A percentile compares a stretch with the other conserved stretches of the same genome.
Conservation (phyloP, 2,888 invertebrate species). For the Ypsolopha scabrella region DNA sequence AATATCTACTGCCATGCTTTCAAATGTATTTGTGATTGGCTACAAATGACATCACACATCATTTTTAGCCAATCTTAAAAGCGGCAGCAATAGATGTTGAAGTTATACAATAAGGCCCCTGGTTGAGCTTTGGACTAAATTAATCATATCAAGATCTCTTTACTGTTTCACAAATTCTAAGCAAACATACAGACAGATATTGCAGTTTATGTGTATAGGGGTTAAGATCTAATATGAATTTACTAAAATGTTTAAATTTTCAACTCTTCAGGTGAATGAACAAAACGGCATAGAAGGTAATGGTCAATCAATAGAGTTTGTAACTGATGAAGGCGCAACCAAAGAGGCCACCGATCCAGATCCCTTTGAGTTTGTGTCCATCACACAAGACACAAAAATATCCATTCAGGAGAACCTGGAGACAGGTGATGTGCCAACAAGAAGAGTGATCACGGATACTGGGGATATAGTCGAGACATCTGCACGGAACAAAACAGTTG, state of each 20-base stretch:
- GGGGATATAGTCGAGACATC: constrained; percentile 46
- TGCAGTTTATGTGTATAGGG: too few relatives aligned
- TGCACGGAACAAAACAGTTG: background rate
- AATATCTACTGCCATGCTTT: too few relatives aligned
- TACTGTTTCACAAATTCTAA: too few relatives aligned
- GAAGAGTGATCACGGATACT: constrained; percentile 46
- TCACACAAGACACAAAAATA: background rate
- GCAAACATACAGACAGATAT: too few relatives aligned
- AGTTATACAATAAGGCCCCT: background rate
- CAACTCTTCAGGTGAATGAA: background rate
- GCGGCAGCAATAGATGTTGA: too few relatives aligned
- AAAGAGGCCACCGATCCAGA: too few relatives aligned
- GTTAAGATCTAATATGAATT: too few relatives aligned
- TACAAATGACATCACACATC: too few relatives aligned
- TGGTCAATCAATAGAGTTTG: constrained; percentile 31
- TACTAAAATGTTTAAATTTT: too few relatives aligned
- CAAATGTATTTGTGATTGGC: too few relatives aligned
- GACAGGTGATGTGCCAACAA: background rate
- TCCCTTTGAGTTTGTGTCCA: constrained; percentile 12
- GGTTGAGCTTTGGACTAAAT: background rate
- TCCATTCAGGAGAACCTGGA: background rate
- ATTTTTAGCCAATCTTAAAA: too few relatives aligned
- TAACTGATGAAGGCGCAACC: background rate
- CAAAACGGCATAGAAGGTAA: constrained; percentile 2
- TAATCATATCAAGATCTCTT: too few relatives aligned